These are phyloP conservation scores for Falco biarmicus DNA, from an alignment of 2,797 vertebrate species.

Conservation along the genomic window DNA sequence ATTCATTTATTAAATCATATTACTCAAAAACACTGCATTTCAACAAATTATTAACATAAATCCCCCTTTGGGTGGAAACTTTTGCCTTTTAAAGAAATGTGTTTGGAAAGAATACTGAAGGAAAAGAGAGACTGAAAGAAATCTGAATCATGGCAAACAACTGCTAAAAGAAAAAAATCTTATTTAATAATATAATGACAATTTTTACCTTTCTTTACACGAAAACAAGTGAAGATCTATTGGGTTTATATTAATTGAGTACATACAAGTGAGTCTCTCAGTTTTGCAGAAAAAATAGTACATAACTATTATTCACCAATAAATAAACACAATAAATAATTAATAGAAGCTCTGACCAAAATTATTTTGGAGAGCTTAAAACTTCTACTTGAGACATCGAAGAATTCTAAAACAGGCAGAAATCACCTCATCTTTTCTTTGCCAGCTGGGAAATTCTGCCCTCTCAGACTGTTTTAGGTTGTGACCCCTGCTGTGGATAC, in stretches of 20 bases:
- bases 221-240: neutral
- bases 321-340: neutral
- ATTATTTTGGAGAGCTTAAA: neutral
- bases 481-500: neutral
- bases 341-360: neutral
- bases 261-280: neutral
- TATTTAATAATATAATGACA: neutral
- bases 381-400: neutral
- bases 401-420: neutral
- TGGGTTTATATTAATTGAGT: neutral
- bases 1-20: slow-evolving; percentile 54
- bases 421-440: neutral
- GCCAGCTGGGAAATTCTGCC: neutral
- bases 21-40: slow-evolving; percentile 47
- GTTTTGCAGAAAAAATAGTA: neutral
- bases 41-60: slow-evolving; percentile 49
- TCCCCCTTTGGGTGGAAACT: slow-evolving; percentile 2
- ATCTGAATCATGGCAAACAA: neutral
- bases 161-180: neutral
- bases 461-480: neutral
- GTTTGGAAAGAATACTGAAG: neutral
- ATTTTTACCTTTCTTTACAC: neutral
- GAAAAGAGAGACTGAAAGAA: neutral
- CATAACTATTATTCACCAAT: neutral
- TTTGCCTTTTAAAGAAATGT: neutral